Percentiles rank a stretch among this genome's conserved stretches.
These are phyloP conservation scores for Tupaia chinensis DNA, from an alignment of 2,113 vertebrate genomes.

Conservation along the genomic window DNA sequence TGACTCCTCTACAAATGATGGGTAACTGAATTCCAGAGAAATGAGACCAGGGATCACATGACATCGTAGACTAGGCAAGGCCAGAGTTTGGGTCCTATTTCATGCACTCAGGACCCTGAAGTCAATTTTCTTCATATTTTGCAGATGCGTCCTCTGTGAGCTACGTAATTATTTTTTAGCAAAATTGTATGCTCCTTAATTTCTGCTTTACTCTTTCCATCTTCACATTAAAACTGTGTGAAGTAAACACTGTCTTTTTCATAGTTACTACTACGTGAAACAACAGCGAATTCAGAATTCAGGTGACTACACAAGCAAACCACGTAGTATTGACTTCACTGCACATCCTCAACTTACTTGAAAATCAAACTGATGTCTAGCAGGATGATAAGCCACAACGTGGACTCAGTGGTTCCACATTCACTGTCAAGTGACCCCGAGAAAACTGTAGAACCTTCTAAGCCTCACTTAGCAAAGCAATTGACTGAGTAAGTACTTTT, in stretches of 20 bases:
- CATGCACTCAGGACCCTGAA: not conserved
- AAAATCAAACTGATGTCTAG: not conserved
- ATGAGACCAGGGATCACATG: constrained; percentile 48
- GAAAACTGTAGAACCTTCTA: not conserved
- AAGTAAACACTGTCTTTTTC: not conserved
- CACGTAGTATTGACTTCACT: not conserved
- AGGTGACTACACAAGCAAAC: not conserved
- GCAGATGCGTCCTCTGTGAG: constrained; percentile 45
- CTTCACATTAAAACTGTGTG: constrained; percentile 24
- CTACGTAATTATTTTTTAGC: constrained; percentile 29
- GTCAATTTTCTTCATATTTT: constrained; percentile 58
- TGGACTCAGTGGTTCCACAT: not conserved
- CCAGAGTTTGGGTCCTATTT: constrained; percentile 38
- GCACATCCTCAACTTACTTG: not conserved
- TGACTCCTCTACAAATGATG: constrained; percentile 37
- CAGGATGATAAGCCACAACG: not conserved
- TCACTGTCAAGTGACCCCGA: not conserved
- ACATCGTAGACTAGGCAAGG: constrained; percentile 69
- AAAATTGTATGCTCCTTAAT: not conserved
- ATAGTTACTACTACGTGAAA: not conserved
- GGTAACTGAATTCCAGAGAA: constrained; percentile 60
- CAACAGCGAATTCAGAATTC: not conserved
- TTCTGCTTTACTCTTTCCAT: not conserved
- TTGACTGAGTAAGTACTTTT: not conserved
- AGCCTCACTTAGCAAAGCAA: not conserved